Base-by-base conservation (phyloP, 1,140 invertebrate species). In the Trachymyrmex septentrionalis region DNA sequence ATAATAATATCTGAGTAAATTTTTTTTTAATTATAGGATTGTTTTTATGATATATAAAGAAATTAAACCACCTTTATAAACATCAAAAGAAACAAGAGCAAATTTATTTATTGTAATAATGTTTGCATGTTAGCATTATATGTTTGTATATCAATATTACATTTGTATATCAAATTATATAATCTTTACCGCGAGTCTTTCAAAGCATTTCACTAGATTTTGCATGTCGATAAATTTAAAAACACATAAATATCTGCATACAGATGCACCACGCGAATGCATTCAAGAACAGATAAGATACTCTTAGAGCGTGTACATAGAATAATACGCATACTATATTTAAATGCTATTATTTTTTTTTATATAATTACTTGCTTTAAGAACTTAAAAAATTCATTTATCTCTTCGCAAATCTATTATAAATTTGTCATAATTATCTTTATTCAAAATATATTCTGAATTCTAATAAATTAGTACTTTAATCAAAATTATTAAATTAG, bases 281-380 rank as follows among this genome's bases (percentile, higher is more conserved):
- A 10, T 76, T 21, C 7, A 63, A 63, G 34, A 44, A 44, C 10
- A 44, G 9, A 27, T 77, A 77, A 77, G n/a, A n/a, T n/a, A n/a
- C 48, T 76, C 64, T 6, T 27, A 64, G 16, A 77, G 3, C 16
- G 16, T n/a, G 44, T 5, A 44, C 2, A 44, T 9, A 10, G 9
- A 44, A 44, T 44, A 44, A 44, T 44, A 44, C 9, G 1, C 38
- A 44, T 10, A 44, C 38, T 44, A 9, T 44, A 44, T 44, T 44
- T 44, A 44, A 44, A 44, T 44, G 9, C 9, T 44, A n/a, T n/a
- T n/a, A n/a, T n/a, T n/a, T n/a, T n/a, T n/a, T n/a, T n/a, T n/a
- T n/a, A n/a, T n/a, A n/a, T n/a, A 44, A 44, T 44, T 10, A 44
- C 10, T 44, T 44, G 38, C 9, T 44, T 44, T 3, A 44, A 44